Evolutionary conservation across 2,113 vertebrate species (phyloP).

Genomic region (Leptodactylus fuscus): DNA sequence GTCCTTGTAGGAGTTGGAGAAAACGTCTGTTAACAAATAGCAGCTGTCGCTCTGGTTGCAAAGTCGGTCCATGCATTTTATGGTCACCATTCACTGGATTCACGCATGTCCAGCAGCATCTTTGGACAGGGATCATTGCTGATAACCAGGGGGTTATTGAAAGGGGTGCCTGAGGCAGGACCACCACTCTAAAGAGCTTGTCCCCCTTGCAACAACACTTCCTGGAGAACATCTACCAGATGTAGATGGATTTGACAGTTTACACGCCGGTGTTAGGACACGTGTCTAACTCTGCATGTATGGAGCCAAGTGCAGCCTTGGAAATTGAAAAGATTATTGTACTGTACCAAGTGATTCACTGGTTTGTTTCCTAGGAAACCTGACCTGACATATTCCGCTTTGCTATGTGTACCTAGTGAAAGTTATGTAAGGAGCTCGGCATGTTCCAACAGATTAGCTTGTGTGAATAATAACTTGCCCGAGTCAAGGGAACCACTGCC

Average conservation of each 20-base stretch:
- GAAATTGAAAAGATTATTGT: constrained; percentile 44
- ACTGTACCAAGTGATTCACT: constrained; percentile 37
- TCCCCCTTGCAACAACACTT: no score
- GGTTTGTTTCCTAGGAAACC: constrained; percentile 49
- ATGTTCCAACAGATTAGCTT: constrained; percentile 1
- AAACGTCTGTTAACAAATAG: no score
- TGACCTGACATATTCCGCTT: constrained; percentile 1
- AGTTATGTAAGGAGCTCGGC: constrained; percentile 34
- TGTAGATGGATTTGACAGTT: not conserved
- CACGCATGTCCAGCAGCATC: no score
- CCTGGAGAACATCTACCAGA: no score
- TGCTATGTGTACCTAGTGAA: constrained; percentile 35
- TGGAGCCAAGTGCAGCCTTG: constrained; percentile 1
- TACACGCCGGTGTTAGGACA: not conserved
- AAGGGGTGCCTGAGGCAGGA: no score
- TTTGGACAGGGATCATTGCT: no score
- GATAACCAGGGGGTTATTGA: no score
- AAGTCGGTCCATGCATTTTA: no score
- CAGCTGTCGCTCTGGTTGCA: no score
- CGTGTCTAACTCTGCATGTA: not conserved
- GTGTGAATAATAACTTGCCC: constrained; percentile 10
- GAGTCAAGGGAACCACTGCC: constrained; percentile 1
- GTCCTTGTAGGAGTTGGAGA: no score
- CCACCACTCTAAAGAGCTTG: no score
- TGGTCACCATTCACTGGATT: no score